These are phyloP conservation scores for Danio kyathit DNA, from an alignment of 2,797 vertebrate genomes.

Conservation along the genomic window DNA sequence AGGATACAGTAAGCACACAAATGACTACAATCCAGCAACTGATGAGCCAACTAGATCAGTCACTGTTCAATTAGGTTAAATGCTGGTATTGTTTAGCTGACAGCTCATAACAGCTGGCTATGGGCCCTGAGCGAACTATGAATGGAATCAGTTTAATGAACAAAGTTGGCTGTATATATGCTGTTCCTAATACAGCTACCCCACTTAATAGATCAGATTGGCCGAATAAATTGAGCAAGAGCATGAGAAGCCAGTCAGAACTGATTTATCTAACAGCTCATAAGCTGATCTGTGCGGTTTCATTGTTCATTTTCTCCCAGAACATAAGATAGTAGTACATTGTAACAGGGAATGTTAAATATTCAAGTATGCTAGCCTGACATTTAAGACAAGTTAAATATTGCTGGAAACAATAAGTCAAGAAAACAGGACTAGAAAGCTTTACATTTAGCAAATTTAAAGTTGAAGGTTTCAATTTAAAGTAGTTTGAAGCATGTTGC, in stretches of 20 bases:
- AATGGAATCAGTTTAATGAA: constrained; percentile 13
- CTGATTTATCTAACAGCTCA: background rate
- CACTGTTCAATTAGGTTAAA: background rate
- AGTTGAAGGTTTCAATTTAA: too few relatives aligned
- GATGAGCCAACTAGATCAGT: background rate
- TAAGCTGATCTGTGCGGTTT: background rate
- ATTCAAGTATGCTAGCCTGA: background rate
- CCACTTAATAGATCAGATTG: background rate
- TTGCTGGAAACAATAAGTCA: background rate
- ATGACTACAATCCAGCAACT: background rate
- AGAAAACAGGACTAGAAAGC: too few relatives aligned
- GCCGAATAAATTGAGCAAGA: background rate
- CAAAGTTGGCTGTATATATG: background rate
- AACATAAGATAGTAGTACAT: background rate
- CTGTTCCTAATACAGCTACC: background rate
- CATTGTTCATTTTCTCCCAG: background rate
- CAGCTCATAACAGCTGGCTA: background rate
- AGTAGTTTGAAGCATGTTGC: too few relatives aligned
- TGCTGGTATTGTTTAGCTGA: background rate
- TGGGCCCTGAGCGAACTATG: background rate
- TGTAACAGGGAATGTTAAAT: background rate
- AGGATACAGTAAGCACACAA: background rate
- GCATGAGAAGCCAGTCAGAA: background rate
- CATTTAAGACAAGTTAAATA: background rate
- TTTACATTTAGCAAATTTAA: too few relatives aligned